Base-by-base conservation (phyloP, 2,797 vertebrate species). In the Babyrousa celebensis region DNA sequence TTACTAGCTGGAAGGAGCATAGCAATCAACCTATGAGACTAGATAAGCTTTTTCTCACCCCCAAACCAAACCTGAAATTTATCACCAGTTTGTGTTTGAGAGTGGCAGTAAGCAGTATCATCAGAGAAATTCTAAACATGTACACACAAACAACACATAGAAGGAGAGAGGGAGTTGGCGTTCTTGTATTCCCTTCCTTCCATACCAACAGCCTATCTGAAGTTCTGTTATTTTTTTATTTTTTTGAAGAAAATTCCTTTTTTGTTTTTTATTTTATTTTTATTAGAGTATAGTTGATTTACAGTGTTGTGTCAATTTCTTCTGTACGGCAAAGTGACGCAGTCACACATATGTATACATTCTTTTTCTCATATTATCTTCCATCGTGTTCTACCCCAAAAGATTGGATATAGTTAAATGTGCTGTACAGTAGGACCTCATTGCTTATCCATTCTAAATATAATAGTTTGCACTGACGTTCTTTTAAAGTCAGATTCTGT, bases 121-220 rank as follows among this genome's bases (percentile, higher is more conserved):
- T 54, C n/a, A 12, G 62, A 72, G 27, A 9, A 2, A n/a, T 15
- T 74, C 72, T 32, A 21, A 68, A 78, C 6, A 17, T 15, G 20
- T 6, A 21, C 23, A 32, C 25, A 5, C 6, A 48, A 11, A 67
- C 43, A 2, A 6, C 1, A 8, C 0, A 48, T 4, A 21, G 2
- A 54, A 20, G 85, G 11, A n/a, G 16, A 54, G 14, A 27, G 29
- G 1, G 3, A 3, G 9, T 48, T 54, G 18, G 5, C 11, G 80
- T 85, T 25, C 54, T 75, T 70, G 2, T 8, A 17, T 9, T 1
- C 1, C 11, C 48, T 56, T 70, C 9, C 1, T 16, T 67, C 10
- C 21, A 23, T 1, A 2, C 15, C 29, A 25, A 68, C 63, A 17
- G 23, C 48, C 75, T 56, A 23, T 21, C 78, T 80, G 25, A 86